These are phyloP conservation scores for Polydrusus tereticollis DNA, from an alignment of 2,888 invertebrate species.

Conservation along the genomic window DNA sequence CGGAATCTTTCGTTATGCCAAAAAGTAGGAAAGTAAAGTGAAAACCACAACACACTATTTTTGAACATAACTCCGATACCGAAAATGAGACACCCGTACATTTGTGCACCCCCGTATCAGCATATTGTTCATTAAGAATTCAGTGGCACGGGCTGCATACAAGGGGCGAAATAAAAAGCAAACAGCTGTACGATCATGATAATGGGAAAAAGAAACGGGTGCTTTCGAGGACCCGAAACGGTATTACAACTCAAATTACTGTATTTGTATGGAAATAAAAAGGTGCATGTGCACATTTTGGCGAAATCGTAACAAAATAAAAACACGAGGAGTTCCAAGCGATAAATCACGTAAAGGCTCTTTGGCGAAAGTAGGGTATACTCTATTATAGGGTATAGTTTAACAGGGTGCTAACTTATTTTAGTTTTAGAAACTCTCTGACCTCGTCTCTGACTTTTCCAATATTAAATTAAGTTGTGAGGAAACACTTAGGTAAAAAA, in stretches of 20 bases:
- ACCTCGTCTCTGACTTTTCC: no score
- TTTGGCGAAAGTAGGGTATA: background rate
- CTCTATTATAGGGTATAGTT: no score
- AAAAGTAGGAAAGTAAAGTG: no score
- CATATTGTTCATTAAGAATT: constrained; percentile 12
- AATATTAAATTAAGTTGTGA: no score
- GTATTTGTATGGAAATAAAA: constrained; percentile 14
- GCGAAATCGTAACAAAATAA: constrained; percentile 13
- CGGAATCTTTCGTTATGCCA: no score
- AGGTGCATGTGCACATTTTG: constrained; percentile 21
- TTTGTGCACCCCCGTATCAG: constrained; percentile 11
- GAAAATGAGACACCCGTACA: no score
- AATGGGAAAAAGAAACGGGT: constrained; percentile 13
- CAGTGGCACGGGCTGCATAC: constrained; percentile 23
- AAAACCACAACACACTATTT: no score
- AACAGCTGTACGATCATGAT: constrained; percentile 26
- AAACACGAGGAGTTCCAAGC: background rate
- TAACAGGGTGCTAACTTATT: no score
- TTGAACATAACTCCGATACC: no score
- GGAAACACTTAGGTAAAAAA: no score
- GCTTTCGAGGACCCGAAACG: constrained; percentile 22
- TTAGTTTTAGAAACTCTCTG: no score
- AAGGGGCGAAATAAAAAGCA: constrained; percentile 30
- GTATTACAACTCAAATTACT: constrained; percentile 21
- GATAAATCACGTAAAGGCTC: background rate